Base-by-base conservation (phyloP, 2,113 vertebrate genomes). In the Crotophaga sulcirostris region DNA sequence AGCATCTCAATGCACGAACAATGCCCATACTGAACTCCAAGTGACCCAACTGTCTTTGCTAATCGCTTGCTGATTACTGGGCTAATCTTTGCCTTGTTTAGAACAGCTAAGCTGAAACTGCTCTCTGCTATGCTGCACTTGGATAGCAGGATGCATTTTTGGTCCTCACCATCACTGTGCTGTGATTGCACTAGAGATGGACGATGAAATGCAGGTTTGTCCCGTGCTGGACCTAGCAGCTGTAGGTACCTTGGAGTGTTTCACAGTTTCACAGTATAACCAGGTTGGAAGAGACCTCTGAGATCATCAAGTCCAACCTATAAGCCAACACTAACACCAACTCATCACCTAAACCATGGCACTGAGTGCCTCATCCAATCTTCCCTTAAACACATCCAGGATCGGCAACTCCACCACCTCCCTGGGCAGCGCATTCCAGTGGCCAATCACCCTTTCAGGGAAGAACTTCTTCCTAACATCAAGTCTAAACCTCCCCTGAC, bases 61-160 rank as follows among this genome's bases (percentile, higher is more conserved):
- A 98, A 98, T 98, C 96, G 0, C 97, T 90, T 44, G 83, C 95
- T 98, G 98, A 98, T 98, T 97, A 96, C 94, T 90, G 96, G 89
- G 89, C 98, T 98, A 98, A 98, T 98, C 98, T 98, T 97, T 69
- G 97, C 93, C 98, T 97, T 96, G 96, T 97, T 98, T 95, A 92
- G 94, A 94, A 96, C 96, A 91, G 47, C 84, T 75, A 77, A 96
- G 97, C 97, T 97, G 96, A 96, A 98, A 92, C 96, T 97, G 79
- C 95, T 94, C 94, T 98, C 93, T 74, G 97, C 95, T 92, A 34
- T 60, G 97, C 96, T 95, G 97, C 77, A 7, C 76, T 96, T 94
- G 92, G 84, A 69, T 78, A 88, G 89, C 7, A 63, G 96, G 92
- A 93, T 96, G 96, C 93, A 44, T 94, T 95, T 94, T 94, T 68